Percentiles rank a stretch among this genome's conserved stretches.
These are phyloP conservation scores for Mythimna ferrago DNA, from an alignment of 2,888 invertebrate genomes.

Conservation along the genomic window DNA sequence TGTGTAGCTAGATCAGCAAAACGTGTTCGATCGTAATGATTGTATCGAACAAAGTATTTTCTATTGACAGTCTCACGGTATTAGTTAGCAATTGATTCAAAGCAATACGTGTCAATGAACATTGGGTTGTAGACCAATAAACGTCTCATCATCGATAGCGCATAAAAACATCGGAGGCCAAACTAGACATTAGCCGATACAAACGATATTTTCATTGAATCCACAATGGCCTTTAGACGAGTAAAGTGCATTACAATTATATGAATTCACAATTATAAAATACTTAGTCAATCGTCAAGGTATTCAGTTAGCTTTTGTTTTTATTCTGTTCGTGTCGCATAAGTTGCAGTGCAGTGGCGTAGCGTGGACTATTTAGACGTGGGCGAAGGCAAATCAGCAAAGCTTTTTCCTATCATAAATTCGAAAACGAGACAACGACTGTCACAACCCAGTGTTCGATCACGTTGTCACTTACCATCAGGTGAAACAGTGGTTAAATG, in stretches of 20 bases:
- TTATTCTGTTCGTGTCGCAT: slow-evolving; percentile 46
- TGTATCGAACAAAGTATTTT: no score
- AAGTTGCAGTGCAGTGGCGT: neutral
- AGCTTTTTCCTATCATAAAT: no score
- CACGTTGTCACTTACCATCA: no score
- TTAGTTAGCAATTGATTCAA: slow-evolving; percentile 20
- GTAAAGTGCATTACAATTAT: slow-evolving; percentile 63
- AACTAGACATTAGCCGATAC: slow-evolving; percentile 65
- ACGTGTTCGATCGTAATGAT: no score
- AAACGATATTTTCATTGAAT: slow-evolving; percentile 67
- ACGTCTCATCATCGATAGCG: slow-evolving; percentile 51
- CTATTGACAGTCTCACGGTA: neutral
- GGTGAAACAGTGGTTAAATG: no score
- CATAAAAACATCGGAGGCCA: slow-evolving; percentile 70
- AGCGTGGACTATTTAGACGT: no score
- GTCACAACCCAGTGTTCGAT: no score
- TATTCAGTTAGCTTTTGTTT: slow-evolving; percentile 46
- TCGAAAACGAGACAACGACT: no score
- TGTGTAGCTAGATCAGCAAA: no score
- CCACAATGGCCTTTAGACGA: slow-evolving; percentile 61
- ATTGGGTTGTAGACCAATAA: slow-evolving; percentile 39
- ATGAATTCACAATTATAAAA: slow-evolving; percentile 52
- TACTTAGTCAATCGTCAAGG: slow-evolving; percentile 38
- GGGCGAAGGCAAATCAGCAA: no score
- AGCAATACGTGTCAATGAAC: slow-evolving; percentile 18